Conservation (phyloP, 2,888 invertebrate species). For the Dascillus cervinus region DNA sequence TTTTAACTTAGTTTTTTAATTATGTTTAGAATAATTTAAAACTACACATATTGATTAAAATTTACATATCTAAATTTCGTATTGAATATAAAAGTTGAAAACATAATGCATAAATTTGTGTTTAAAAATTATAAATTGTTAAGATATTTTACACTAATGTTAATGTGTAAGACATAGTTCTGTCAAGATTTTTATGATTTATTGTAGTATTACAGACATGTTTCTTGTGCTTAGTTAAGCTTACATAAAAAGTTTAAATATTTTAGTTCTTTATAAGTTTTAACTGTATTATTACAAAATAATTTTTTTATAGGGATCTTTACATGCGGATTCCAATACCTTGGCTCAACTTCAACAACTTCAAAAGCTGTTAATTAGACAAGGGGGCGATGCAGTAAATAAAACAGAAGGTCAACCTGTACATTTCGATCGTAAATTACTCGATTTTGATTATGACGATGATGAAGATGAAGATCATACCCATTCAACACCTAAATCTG, state of each 20-base stretch:
- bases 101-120: too few species aligned
- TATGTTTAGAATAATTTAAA: too few species aligned
- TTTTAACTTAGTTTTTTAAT: too few species aligned
- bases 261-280: background rate
- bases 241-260: too few species aligned
- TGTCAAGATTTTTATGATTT: too few species aligned
- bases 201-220: background rate
- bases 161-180: too few species aligned
- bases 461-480: constrained; percentile 70
- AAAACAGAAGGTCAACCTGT: constrained; percentile 43
- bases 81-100: too few species aligned
- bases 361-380: constrained; percentile 49
- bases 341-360: constrained; percentile 54
- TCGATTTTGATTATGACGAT: constrained; percentile 89
- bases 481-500: constrained; percentile 42
- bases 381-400: constrained; percentile 28
- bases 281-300: background rate
- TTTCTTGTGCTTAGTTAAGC: background rate
- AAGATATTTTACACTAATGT: too few species aligned
- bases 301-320: constrained; percentile 8
- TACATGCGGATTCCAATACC: constrained; percentile 34
- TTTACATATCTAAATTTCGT: too few species aligned
- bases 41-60: too few species aligned
- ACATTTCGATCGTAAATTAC: constrained; percentile 75
- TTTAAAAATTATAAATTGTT: too few species aligned